Evolutionary conservation across 2,113 vertebrate genomes (phyloP).

Genomic region (Peucedramus taeniatus): DNA sequence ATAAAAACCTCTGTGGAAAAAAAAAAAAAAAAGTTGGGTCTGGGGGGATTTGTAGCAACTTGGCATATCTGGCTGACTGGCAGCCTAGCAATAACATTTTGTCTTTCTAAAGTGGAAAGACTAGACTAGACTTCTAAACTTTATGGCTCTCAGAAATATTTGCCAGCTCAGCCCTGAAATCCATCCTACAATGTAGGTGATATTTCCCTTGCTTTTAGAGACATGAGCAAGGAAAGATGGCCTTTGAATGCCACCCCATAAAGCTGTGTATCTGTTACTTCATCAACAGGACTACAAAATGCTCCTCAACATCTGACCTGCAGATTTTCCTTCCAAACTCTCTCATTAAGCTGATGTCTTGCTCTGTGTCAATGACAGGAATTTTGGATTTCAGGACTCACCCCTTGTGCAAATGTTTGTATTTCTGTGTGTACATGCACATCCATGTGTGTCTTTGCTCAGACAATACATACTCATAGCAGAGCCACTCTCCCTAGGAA

Average conservation of each 20-base stretch:
- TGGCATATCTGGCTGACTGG: not conserved
- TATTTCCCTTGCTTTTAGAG: not conserved
- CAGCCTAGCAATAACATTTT: not conserved
- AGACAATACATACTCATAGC: rapidly evolving
- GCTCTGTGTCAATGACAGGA: not conserved
- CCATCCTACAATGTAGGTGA: not conserved
- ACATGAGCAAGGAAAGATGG: not conserved
- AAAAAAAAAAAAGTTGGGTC: not conserved
- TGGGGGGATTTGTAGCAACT: not conserved
- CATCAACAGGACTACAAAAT: not conserved
- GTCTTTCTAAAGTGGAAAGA: not conserved
- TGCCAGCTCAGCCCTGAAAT: not conserved
- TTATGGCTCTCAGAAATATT: not conserved
- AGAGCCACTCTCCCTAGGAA: not conserved
- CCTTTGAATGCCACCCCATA: not conserved
- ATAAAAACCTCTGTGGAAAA: not conserved
- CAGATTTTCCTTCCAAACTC: not conserved
- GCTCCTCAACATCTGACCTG: not conserved
- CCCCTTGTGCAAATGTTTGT: not conserved
- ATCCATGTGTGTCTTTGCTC: rapidly evolving
- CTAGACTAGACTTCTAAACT: not conserved
- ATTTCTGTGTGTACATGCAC: not conserved
- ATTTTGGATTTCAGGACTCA: not conserved
- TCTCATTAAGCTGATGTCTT: not conserved
- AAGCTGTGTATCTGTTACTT: not conserved